These are phyloP conservation scores for Ceratotherium simum DNA, from an alignment of 2,113 vertebrate genomes.

Conservation along the genomic window DNA sequence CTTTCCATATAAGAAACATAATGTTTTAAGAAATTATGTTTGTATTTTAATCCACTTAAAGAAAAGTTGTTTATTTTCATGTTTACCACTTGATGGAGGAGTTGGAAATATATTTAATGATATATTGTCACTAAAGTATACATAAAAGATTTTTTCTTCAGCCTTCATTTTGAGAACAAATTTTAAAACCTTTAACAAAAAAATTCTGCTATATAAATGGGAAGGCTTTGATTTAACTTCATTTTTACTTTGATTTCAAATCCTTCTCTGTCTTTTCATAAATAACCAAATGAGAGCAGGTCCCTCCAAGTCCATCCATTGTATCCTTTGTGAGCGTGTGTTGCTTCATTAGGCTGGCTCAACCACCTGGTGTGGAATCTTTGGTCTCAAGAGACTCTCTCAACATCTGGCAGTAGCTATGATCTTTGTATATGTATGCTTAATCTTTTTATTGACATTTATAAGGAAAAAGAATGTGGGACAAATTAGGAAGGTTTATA, in stretches of 20 bases:
- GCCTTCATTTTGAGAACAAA: slow-evolving; percentile 8
- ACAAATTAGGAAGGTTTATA: slow-evolving; percentile 48
- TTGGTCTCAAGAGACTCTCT: slow-evolving; percentile 85
- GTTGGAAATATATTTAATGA: slow-evolving; percentile 36
- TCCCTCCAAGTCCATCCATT: slow-evolving; percentile 68
- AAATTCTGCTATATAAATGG: neutral
- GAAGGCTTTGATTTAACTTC: slow-evolving; percentile 28
- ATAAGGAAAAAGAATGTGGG: slow-evolving; percentile 76
- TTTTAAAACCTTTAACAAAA: slow-evolving; percentile 54
- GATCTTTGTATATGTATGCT: slow-evolving; percentile 80
- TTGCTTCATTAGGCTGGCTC: slow-evolving; percentile 89
- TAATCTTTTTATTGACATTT: slow-evolving; percentile 78
- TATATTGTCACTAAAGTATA: neutral
- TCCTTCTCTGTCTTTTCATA: slow-evolving; percentile 10
- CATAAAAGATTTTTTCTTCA: neutral
- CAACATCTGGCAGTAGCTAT: slow-evolving; percentile 90
- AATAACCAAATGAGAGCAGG: slow-evolving; percentile 71
- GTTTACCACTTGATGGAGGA: slow-evolving; percentile 47
- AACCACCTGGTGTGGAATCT: slow-evolving; percentile 90
- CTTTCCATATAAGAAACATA: slow-evolving; percentile 48
- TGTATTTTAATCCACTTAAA: slow-evolving; percentile 66
- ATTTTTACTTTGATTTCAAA: slow-evolving; percentile 45
- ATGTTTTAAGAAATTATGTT: slow-evolving; percentile 67
- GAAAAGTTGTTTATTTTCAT: slow-evolving; percentile 60
- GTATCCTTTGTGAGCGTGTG: slow-evolving; percentile 78